These are phyloP conservation scores for Hypsopygia costalis DNA, from an alignment of 2,888 invertebrate genomes.

Conservation along the genomic window DNA sequence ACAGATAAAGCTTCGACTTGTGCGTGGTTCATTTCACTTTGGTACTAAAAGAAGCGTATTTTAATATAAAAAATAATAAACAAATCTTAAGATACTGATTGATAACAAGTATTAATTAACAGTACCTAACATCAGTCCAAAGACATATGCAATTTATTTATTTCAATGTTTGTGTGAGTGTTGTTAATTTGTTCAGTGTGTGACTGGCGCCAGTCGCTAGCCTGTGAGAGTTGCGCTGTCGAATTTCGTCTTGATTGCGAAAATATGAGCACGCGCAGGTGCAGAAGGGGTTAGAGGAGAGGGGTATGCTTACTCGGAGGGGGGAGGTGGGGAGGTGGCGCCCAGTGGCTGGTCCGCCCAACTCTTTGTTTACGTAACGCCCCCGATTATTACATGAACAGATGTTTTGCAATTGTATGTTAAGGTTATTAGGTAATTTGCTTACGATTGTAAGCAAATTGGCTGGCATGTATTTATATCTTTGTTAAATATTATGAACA, in stretches of 20 bases:
- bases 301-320: conserved; percentile 20
- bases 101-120: too few relatives aligned
- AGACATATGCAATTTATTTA: too few relatives aligned
- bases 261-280: conserved; percentile 63
- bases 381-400: conserved; percentile 63
- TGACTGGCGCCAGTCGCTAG: conserved; percentile 34
- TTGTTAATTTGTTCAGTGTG: too few relatives aligned
- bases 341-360: conserved; percentile 71
- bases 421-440: conserved; percentile 26
- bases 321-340: conserved; percentile 43
- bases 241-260: conserved; percentile 54
- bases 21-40: too few relatives aligned
- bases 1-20: too few relatives aligned
- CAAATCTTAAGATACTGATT: too few relatives aligned
- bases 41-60: too few relatives aligned
- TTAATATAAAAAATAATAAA: too few relatives aligned
- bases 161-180: too few relatives aligned
- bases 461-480: conserved; percentile 6
- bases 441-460: conserved; percentile 21
- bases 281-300: conserved; percentile 27
- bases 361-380: conserved; percentile 77
- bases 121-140: too few relatives aligned
- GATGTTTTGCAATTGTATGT: conserved; percentile 39
- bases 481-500: background rate
- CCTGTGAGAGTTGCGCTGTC: conserved; percentile 19